Evolutionary conservation across 2,888 invertebrate genomes (phyloP).

Genomic region (Chaitophorus viminalis): DNA sequence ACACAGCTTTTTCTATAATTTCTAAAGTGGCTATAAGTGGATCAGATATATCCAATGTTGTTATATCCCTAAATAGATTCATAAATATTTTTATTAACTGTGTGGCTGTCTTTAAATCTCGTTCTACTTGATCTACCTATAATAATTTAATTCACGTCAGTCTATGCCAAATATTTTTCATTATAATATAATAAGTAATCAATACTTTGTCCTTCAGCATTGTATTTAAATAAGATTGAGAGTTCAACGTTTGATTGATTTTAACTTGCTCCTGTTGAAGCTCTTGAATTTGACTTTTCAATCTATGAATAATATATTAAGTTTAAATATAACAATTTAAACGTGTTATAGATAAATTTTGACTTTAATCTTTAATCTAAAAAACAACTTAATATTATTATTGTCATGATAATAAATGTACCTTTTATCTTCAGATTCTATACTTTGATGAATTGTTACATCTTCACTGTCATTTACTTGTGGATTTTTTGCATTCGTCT

Average conservation of each 20-base stretch:
- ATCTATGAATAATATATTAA: conserved; percentile 7
- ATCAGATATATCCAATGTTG: conserved; percentile 7
- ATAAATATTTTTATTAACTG: conserved; percentile 25
- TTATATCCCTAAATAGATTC: conserved; percentile 20
- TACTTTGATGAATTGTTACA: not conserved
- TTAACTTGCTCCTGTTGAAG: conserved; percentile 55
- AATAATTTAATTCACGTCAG: not conserved
- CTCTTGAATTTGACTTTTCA: conserved; percentile 59
- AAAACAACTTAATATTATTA: not conserved
- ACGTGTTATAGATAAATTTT: not conserved
- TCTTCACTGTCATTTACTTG: conserved; percentile 15
- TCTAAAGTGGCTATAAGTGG: conserved; percentile 18
- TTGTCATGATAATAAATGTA: not conserved
- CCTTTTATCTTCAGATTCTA: conserved; percentile 44
- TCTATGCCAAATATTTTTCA: not conserved
- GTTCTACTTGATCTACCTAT: conserved; percentile 40
- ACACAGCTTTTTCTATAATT: conserved; percentile 40
- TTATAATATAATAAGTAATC: not conserved
- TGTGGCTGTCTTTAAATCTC: conserved; percentile 38
- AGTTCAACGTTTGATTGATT: conserved; percentile 52
- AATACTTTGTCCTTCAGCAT: conserved; percentile 54
- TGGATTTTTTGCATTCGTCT: not conserved
- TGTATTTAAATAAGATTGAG: conserved; percentile 55
- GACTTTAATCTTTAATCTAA: not conserved
- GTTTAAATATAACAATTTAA: not conserved